These are phyloP conservation scores for Limonius californicus DNA, from an alignment of 1,140 invertebrate genomes.

Conservation along the genomic window DNA sequence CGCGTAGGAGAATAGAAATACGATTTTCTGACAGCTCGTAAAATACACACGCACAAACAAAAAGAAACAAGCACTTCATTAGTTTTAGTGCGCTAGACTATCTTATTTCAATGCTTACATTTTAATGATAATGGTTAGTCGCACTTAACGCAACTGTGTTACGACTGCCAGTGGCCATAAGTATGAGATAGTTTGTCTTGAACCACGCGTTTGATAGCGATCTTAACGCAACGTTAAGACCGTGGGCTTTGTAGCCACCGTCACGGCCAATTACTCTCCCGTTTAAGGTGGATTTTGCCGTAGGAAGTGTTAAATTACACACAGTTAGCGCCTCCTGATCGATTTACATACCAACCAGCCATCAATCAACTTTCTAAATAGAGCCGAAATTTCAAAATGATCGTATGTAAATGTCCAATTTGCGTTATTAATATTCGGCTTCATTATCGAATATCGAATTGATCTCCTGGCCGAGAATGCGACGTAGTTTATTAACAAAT, in stretches of 20 bases:
- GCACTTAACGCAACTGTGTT: slow-evolving; percentile 4
- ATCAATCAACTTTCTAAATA: slow-evolving; percentile 37
- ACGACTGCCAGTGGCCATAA: slow-evolving; percentile 8
- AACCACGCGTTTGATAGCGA: slow-evolving; percentile 4
- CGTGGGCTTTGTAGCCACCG: slow-evolving; percentile 27
- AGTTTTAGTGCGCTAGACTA: not conserved
- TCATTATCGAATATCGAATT: slow-evolving; percentile 5
- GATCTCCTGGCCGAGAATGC: not conserved
- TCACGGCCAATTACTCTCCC: slow-evolving; percentile 25
- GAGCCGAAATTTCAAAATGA: slow-evolving; percentile 23
- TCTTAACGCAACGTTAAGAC: slow-evolving; percentile 1
- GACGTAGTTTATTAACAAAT: slow-evolving; percentile 18
- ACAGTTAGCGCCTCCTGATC: slow-evolving; percentile 22
- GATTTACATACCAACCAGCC: slow-evolving; percentile 28
- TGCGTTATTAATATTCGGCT: slow-evolving; percentile 27
- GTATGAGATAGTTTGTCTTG: not conserved
- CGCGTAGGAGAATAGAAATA: too few species aligned
- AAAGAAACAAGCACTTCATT: not conserved
- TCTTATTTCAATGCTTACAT: not conserved
- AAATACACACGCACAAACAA: too few species aligned
- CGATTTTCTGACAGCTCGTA: too few species aligned
- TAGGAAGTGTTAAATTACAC: slow-evolving; percentile 35
- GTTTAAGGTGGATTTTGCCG: slow-evolving; percentile 24
- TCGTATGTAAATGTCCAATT: slow-evolving; percentile 28
- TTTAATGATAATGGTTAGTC: not conserved